Evolutionary conservation across 2,797 vertebrate species (phyloP), one percentile per base, ranked within the genome.

Genomic region (Clarias fuscus): DNA sequence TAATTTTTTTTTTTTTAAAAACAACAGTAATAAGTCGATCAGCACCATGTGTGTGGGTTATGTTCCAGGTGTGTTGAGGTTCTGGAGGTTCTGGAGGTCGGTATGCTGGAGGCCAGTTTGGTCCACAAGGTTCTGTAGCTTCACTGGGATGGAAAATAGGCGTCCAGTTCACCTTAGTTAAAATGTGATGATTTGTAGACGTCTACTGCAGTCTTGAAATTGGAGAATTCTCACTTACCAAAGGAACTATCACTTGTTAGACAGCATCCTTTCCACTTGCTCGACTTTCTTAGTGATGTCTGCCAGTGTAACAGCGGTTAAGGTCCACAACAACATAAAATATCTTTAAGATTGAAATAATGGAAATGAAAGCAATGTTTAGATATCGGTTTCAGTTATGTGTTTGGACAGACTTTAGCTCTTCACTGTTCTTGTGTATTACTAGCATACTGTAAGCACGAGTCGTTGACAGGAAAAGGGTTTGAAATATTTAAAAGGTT

Each of bases 221-320:
- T 24, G 48, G 61, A 84, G 56, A n/a, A 27, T 82, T 76, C 77
- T 27, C 64, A 86, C 93, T 90, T 83, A 93, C 94, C 89, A 6
- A 33, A 64, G 2, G 67, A 53, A 82, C 78, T 27, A 65, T 73
- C 86, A 95, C 40, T 84, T 90, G 0, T 43, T 91, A 37, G 91
- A 91, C 88, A 94, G n/a, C 89, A 86, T 86, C 83, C 89, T 93
- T 91, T 95, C 94, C 90, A 95, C 91, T 87, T 86, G 91, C 88
- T 94, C 88, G 4, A 96, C 93, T 88, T 94, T 95, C 85, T 87
- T 92, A 20, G 93, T 93, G 64, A 95, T 88, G 20, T 93, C 93
- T 43, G 91, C 92, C 2, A 96, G 95, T 96, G 91, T 7, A 80
- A 81, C 6, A 59, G 27, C 78, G 84, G 95, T 95, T 89, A 95